A percentile compares a stretch with the other conserved stretches of the same genome.
Evolutionary conservation across 2,888 invertebrate species (phyloP).

Genomic region (Cephalotes varians): DNA sequence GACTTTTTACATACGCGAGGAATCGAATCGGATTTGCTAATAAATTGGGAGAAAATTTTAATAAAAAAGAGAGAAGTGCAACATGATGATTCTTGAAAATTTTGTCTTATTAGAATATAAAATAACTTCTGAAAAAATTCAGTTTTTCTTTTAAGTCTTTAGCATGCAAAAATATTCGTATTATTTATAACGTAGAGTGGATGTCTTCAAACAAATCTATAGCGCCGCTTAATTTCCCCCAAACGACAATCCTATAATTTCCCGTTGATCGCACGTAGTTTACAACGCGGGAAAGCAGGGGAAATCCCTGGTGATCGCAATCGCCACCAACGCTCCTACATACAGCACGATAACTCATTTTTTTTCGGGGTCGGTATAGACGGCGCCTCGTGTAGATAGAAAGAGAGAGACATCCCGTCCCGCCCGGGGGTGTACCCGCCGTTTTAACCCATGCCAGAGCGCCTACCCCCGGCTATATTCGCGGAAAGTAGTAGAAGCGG

Average conservation of each 20-base stretch:
- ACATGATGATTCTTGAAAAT: neutral
- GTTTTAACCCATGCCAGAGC: conserved; percentile 73
- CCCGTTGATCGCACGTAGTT: conserved; percentile 39
- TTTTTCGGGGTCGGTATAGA: conserved; percentile 61
- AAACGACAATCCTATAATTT: conserved; percentile 29
- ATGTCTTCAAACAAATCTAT: neutral
- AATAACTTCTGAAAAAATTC: neutral
- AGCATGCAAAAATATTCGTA: neutral
- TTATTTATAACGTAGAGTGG: neutral
- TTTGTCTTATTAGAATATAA: no score
- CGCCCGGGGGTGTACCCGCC: conserved; percentile 48
- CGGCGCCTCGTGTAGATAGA: conserved; percentile 67
- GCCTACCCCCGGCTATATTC: conserved; percentile 68
- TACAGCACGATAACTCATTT: conserved; percentile 69
- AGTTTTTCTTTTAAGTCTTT: neutral
- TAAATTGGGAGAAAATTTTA: neutral
- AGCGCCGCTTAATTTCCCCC: conserved; percentile 15
- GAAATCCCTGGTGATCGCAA: conserved; percentile 53
- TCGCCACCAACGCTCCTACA: conserved; percentile 43
- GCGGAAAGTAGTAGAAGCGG: conserved; percentile 74
- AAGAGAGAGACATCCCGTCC: conserved; percentile 25
- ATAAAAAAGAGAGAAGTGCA: neutral
- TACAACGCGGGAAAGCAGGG: conserved; percentile 28
- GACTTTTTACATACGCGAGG: neutral
- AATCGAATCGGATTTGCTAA: neutral